A percentile compares a stretch with the other conserved stretches of the same genome.
phyloP scores from a whole-genome alignment of 2,113 vertebrate species.

The Equus przewalskii region DNA sequence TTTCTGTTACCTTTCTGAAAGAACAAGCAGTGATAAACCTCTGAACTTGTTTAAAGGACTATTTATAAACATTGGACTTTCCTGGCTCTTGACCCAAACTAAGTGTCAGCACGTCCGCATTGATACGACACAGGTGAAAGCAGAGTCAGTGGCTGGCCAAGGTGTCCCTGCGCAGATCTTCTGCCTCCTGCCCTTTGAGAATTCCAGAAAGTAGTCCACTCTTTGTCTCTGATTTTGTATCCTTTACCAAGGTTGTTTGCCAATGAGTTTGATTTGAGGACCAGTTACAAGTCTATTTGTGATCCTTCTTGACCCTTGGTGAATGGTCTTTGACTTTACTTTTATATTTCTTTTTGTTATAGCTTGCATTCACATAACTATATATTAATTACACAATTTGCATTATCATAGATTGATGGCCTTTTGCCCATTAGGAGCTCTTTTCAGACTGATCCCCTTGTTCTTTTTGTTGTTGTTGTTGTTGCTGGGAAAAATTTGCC shows the following conservation, averaged over 20 bases:
- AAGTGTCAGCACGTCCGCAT: background rate
- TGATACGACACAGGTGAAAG: background rate
- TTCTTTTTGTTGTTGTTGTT: no score
- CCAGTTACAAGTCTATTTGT: background rate
- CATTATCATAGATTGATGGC: background rate
- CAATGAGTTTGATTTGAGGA: background rate
- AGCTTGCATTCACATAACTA: background rate
- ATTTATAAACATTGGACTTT: background rate
- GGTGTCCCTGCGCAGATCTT: background rate
- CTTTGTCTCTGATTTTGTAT: background rate
- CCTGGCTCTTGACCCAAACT: background rate
- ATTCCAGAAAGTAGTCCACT: background rate
- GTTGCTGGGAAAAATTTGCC: no score
- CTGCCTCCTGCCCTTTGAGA: background rate
- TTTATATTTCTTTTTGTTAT: background rate
- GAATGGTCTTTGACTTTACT: background rate
- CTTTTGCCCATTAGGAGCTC: background rate
- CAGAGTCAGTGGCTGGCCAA: background rate
- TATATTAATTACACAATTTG: background rate
- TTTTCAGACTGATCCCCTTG: background rate
- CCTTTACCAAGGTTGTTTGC: background rate
- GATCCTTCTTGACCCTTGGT: background rate
- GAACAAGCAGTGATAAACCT: background rate
- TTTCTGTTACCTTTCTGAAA: background rate
- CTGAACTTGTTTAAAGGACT: background rate